Evolutionary conservation across 2,888 invertebrate genomes (phyloP).

Genomic region (Eupsilia transversa): DNA sequence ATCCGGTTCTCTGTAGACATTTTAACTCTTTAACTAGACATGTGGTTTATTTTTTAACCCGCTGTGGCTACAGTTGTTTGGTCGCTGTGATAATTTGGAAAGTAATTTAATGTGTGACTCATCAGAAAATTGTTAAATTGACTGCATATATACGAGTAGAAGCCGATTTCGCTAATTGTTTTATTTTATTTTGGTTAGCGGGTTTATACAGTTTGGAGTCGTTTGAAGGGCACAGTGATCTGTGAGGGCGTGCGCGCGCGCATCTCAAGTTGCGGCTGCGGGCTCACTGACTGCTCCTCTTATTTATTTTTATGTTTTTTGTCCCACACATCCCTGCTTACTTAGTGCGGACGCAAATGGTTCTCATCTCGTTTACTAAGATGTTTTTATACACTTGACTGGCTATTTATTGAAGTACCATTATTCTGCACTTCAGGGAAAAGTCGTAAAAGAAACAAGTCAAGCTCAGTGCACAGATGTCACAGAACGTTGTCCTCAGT

Average conservation of each 20-base stretch:
- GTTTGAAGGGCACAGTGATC: conserved; percentile 43
- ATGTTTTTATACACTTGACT: conserved; percentile 83
- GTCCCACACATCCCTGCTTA: conserved; percentile 80
- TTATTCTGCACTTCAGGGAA: conserved; percentile 75
- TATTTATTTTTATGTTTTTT: conserved; percentile 81
- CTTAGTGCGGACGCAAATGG: conserved; percentile 87
- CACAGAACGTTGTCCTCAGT: conserved; percentile 22
- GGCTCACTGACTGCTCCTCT: conserved; percentile 77
- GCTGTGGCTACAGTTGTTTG: conserved; percentile 46
- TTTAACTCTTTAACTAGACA: conserved; percentile 81
- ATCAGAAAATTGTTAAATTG: conserved; percentile 29
- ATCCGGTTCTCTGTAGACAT: conserved; percentile 86
- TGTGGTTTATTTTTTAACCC: conserved; percentile 66
- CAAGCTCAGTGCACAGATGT: conserved; percentile 50
- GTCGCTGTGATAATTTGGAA: conserved; percentile 63
- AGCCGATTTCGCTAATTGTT: conserved; percentile 11
- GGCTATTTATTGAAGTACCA: conserved; percentile 80
- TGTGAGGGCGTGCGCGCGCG: conserved; percentile 42
- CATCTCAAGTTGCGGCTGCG: conserved; percentile 69
- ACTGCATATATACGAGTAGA: not conserved
- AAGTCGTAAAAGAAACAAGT: conserved; percentile 65
- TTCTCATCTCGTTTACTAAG: conserved; percentile 85
- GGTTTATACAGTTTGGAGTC: conserved; percentile 38
- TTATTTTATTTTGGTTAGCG: conserved; percentile 26
- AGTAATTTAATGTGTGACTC: conserved; percentile 48